A percentile compares a stretch with the other conserved stretches of the same genome.
These are phyloP conservation scores for Mechanitis mazaeus DNA, from an alignment of 2,888 invertebrate species.

Conservation along the genomic window DNA sequence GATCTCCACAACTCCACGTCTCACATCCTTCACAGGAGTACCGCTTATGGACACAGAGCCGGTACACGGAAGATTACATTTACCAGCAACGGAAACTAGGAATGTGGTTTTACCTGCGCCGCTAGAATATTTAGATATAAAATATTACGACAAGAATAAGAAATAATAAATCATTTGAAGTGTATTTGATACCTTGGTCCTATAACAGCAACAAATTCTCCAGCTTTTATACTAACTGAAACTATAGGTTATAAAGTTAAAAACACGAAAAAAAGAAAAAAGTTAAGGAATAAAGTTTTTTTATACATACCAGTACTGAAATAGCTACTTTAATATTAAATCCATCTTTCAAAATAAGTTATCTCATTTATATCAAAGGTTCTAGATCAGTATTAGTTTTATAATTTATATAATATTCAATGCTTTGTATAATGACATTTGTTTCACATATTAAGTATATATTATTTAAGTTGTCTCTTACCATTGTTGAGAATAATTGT, in stretches of 20 bases:
- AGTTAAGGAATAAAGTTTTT: too few relatives aligned
- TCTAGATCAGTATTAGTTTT: too few relatives aligned
- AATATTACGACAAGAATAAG: not conserved
- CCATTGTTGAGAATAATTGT: slow-evolving; percentile 53
- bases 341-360: not conserved
- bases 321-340: not conserved
- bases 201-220: slow-evolving; percentile 61
- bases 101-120: slow-evolving; percentile 79
- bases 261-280: not conserved
- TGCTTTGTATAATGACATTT: too few relatives aligned
- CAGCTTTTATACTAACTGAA: slow-evolving; percentile 52
- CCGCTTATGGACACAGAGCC: slow-evolving; percentile 62
- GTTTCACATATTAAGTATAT: too few relatives aligned
- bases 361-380: too few relatives aligned
- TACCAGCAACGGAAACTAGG: slow-evolving; percentile 72
- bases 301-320: too few relatives aligned
- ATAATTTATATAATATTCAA: too few relatives aligned
- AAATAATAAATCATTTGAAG: not conserved
- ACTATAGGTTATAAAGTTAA: slow-evolving; percentile 38
- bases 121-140: slow-evolving; percentile 40
- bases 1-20: slow-evolving; percentile 65
- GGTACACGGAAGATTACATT: slow-evolving; percentile 60
- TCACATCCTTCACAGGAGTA: slow-evolving; percentile 59
- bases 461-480: slow-evolving; percentile 29
- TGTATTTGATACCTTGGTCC: slow-evolving; percentile 57